These are phyloP conservation scores for Erebia epiphron DNA, from an alignment of 2,888 invertebrate species.

Conservation along the genomic window DNA sequence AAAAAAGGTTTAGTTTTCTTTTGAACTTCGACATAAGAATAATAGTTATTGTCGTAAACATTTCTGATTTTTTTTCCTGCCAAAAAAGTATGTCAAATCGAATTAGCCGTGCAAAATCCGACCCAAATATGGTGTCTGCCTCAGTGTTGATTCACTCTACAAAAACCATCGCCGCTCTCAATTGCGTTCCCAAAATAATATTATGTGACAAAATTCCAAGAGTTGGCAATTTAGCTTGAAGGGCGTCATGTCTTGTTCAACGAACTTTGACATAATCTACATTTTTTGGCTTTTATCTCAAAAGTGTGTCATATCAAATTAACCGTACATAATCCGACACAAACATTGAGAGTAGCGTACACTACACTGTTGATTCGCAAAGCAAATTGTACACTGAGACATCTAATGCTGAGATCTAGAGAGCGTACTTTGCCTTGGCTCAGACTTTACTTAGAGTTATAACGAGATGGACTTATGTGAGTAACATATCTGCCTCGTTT, in stretches of 20 bases:
- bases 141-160: constrained; percentile 47
- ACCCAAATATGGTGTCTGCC: constrained; percentile 2
- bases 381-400: too few relatives aligned
- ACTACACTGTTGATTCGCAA: constrained; percentile 34
- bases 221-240: constrained; percentile 10
- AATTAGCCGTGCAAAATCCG: constrained; percentile 3
- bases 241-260: constrained; percentile 1
- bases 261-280: constrained; percentile 20
- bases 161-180: constrained; percentile 8
- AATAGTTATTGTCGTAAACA: too few relatives aligned
- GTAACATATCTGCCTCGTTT: too few relatives aligned
- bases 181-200: constrained; percentile 11
- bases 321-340: background rate
- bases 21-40: too few relatives aligned
- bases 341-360: background rate
- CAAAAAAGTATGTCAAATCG: background rate
- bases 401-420: too few relatives aligned
- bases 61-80: constrained; percentile 42
- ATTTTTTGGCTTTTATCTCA: background rate
- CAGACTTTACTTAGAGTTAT: too few relatives aligned
- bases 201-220: constrained; percentile 27
- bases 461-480: too few relatives aligned
- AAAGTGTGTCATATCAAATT: background rate
- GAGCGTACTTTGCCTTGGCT: too few relatives aligned
- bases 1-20: too few relatives aligned